Percentiles rank a stretch among this genome's conserved stretches.
These are phyloP conservation scores for Thera britannica DNA, from an alignment of 2,888 invertebrate species.

Conservation along the genomic window DNA sequence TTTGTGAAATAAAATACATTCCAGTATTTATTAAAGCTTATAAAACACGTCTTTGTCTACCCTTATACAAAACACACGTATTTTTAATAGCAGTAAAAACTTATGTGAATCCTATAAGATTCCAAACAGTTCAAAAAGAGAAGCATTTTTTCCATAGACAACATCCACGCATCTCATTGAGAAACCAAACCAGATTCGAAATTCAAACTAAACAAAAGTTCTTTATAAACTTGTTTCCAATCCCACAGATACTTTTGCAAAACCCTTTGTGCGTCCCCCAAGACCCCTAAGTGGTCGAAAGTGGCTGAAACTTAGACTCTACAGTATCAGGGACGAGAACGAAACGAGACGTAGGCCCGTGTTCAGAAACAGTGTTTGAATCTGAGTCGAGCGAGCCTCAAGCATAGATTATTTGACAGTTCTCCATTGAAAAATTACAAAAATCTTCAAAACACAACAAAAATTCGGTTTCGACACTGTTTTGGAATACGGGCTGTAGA, in stretches of 20 bases:
- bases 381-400: no score
- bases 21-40: background rate
- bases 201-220: slow-evolving; percentile 12
- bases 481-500: no score
- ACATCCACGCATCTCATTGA: slow-evolving; percentile 1
- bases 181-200: slow-evolving; percentile 10
- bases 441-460: no score
- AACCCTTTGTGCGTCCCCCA: slow-evolving; percentile 30
- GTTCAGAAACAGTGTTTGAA: background rate
- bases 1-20: background rate
- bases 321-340: slow-evolving; percentile 12
- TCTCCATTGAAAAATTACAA: no score
- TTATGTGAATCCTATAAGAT: slow-evolving; percentile 10
- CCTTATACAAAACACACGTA: background rate
- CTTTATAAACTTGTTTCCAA: slow-evolving; percentile 21
- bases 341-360: background rate
- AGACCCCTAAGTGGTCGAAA: slow-evolving; percentile 26
- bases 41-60: background rate
- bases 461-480: no score
- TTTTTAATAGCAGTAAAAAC: background rate
- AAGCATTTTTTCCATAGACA: background rate
- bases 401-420: no score
- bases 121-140: background rate
- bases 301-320: background rate
- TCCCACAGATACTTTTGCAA: slow-evolving; percentile 23